phyloP scores from a whole-genome alignment of 2,113 vertebrate genomes.

The Glareola pratincola region DNA sequence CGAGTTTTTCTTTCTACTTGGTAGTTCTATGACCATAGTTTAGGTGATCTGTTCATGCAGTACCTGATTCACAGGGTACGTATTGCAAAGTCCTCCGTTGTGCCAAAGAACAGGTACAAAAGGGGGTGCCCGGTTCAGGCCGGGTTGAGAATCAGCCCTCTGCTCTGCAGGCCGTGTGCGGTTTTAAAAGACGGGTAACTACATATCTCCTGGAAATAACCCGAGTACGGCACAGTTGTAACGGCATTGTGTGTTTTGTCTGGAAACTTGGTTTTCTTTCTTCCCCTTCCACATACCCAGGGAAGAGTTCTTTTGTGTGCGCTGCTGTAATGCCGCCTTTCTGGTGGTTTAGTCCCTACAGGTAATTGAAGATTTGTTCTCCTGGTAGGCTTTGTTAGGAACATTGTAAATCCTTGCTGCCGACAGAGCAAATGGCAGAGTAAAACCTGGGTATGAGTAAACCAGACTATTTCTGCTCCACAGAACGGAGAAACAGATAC shows the following conservation, averaged over 20 bases:
- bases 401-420: not conserved
- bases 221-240: not conserved
- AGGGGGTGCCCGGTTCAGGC: too few relatives aligned
- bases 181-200: too few relatives aligned
- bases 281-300: not conserved
- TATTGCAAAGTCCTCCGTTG: not conserved
- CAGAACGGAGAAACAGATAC: not conserved
- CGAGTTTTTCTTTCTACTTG: not conserved
- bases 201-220: rapidly evolving
- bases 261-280: not conserved
- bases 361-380: not conserved
- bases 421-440: not conserved
- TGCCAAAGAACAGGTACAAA: not conserved
- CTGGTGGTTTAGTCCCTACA: too few relatives aligned
- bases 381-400: too few relatives aligned
- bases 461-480: not conserved
- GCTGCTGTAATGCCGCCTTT: not conserved
- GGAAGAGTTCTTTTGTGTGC: not conserved
- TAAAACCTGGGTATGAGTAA: not conserved
- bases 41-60: too few relatives aligned
- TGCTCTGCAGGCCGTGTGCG: rapidly evolving
- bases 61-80: rapidly evolving
- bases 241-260: rapidly evolving
- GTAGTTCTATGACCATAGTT: not conserved
- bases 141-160: not conserved